Base-by-base conservation (phyloP, 2,888 invertebrate genomes). In the Corbicula japonica region DNA sequence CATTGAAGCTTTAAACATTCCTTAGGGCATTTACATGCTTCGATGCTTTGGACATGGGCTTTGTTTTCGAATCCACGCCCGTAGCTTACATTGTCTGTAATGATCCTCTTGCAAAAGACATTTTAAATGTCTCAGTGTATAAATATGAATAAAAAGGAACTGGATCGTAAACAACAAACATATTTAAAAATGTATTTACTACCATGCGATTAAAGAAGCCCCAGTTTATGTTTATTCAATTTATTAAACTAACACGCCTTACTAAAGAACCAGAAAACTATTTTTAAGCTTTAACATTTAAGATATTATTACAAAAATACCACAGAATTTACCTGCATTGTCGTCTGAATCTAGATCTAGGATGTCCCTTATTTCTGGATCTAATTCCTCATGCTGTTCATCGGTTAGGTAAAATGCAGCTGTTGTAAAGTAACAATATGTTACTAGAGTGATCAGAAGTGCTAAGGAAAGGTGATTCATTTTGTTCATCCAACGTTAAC, bases 391-490 rank as follows among this genome's bases (percentile, higher is more conserved):
- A 5, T 28, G 21, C n/a, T 72, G 62, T 2, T 63, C 71, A 15
- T 44, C 54, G 8, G 8, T 38, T 4, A 72, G 41, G 21, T 72
- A 72, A 28, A 72, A 32, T 44, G 71, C 63, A 12, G 52, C 26
- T n/a, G 62, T 52, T 8, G 61, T 32, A 15, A 62, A 32, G 3
- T 62, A 21, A 30, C 62, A 72, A 38, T 52, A 62, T 5, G 54
- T 52, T 46, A 44, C 62, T 44, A 72, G 21, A 23, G 52, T 30
- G 18, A 34, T 52, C 10, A 72, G 15, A 32, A 62, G 15, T 62
- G 32, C 62, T 34, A 72, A 41, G 41, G 54, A 41, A 23, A 35
- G 23, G n/a, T 72, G 62, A 10, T 72, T 50, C 71, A 72, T 72
- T n/a, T 70, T 70, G 23, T 28, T 32, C 54, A 28, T 18, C 28